Percentiles rank a stretch among this genome's conserved stretches.
phyloP scores from a whole-genome alignment of 2,113 vertebrate genomes.

The Heterotis niloticus region DNA sequence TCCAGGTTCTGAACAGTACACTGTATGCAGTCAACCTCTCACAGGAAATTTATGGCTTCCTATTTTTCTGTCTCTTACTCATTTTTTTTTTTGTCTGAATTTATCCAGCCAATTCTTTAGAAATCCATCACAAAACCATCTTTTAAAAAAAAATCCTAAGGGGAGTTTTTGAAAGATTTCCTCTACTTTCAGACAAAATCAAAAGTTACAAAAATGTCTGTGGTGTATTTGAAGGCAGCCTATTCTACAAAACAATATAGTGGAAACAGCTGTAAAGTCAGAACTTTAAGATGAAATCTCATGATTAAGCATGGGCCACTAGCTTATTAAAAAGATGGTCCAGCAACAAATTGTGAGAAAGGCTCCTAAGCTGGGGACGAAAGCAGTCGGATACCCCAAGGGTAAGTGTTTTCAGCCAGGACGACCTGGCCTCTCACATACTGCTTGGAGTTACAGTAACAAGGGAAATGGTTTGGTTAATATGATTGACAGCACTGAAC shows the following conservation, averaged over 20 bases:
- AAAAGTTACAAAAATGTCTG: not conserved
- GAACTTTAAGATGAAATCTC: not conserved
- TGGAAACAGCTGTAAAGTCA: not conserved
- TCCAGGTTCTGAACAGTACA: slow-evolving; percentile 26
- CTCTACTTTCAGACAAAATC: not conserved
- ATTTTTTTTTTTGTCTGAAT: not conserved
- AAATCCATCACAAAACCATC: not conserved
- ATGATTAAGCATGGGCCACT: not conserved
- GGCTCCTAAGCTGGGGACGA: not conserved
- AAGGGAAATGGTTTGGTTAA: not conserved
- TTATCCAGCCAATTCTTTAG: not conserved
- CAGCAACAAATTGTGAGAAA: not conserved
- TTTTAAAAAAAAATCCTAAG: not conserved
- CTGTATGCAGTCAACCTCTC: slow-evolving; percentile 11
- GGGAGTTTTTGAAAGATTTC: not conserved
- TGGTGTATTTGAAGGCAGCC: not conserved
- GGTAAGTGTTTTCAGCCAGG: not conserved
- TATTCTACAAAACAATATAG: not conserved
- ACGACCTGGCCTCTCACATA: not conserved
- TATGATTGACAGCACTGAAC: not conserved
- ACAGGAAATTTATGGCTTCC: slow-evolving; percentile 30
- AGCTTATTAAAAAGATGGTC: not conserved
- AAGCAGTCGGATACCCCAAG: not conserved
- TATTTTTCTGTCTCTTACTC: slow-evolving; percentile 18
- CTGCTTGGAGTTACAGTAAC: not conserved